These are phyloP conservation scores for Sebastolobus alascanus DNA, from an alignment of 2,797 vertebrate species.

Conservation along the genomic window DNA sequence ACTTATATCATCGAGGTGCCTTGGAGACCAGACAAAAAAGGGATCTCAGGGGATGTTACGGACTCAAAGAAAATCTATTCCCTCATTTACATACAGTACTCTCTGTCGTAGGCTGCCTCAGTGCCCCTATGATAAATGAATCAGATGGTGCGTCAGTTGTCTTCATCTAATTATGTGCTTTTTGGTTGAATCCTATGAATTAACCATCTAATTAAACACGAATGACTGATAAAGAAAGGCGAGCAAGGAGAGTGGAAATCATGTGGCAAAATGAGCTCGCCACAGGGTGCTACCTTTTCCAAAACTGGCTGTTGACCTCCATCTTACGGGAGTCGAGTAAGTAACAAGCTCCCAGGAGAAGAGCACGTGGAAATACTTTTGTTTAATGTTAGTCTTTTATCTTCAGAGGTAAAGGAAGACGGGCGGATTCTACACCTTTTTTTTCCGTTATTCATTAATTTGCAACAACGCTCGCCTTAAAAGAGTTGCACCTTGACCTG, in stretches of 20 bases:
- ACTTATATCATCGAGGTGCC: constrained; percentile 3
- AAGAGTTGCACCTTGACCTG: constrained; percentile 63
- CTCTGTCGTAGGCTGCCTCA: constrained; percentile 19
- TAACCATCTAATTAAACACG: constrained; percentile 58
- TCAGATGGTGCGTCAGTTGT: constrained; percentile 49
- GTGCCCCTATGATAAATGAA: constrained; percentile 49
- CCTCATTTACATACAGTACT: constrained; percentile 39
- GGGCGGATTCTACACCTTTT: constrained; percentile 22
- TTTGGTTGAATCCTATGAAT: constrained; percentile 53
- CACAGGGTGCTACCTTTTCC: constrained; percentile 48
- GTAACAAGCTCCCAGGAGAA: constrained; percentile 79
- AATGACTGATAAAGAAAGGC: constrained; percentile 22
- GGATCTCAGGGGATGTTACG: background rate
- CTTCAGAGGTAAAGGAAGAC: constrained; percentile 32
- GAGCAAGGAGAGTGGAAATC: constrained; percentile 2
- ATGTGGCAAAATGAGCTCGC: constrained; percentile 56
- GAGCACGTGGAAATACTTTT: constrained; percentile 46
- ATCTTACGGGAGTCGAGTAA: constrained; percentile 45
- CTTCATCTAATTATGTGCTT: constrained; percentile 46
- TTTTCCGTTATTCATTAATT: constrained; percentile 56
- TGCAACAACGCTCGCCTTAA: constrained; percentile 21
- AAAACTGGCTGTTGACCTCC: constrained; percentile 73
- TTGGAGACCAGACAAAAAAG: background rate
- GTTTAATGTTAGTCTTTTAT: constrained; percentile 68
- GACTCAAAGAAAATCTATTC: constrained; percentile 5